Base-by-base conservation (phyloP, 2,888 invertebrate genomes). In the Anodontia alba region DNA sequence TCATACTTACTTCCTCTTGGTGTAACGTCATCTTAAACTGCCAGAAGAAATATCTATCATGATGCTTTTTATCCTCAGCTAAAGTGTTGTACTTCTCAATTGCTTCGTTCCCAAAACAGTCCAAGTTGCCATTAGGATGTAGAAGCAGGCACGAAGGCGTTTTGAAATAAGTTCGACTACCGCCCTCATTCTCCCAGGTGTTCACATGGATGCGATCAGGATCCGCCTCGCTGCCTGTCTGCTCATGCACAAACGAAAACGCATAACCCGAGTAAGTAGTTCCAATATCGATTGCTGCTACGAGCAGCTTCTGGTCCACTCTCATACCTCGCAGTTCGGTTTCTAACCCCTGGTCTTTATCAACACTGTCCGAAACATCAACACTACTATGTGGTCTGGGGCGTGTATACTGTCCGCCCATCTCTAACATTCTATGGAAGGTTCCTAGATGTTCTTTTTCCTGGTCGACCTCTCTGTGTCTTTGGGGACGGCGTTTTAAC, bases 11-110 rank as follows among this genome's bases (percentile, higher is more conserved):
- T 62, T 76, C 62, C 26, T 70, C 43, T 26, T 76, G 76, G 23
- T 76, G 76, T 33, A 76, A 69, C 12, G 46, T 71, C 76, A 76
- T 76, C 62, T 76, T 76, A 31, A 76, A 76, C 62, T 76, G 54
- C 71, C 76, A 57, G 66, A 76, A 76, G 62, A 76, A 76, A 36
- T 76, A 76, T 62, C 70, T 70, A 12, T 43, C 43, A 31, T 62
- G 29, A 29, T 76, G 70, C 17, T 76, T n/a, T 12, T 71, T 33
- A 1, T 57, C 62, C n/a, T 43, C 46, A 20, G 54, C 29, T 10
- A 76, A 38, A 29, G 70, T 26, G 20, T 42, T 23, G 38, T 76
- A 76, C 43, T 76, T 76, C 7, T 29, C 36, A 20, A 70, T 70
- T 1, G 76, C 76, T 23, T 70, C 76, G 12, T 62, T 51, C 3